Conservation (phyloP, 1,140 invertebrate species). For the Polyergus mexicanus region DNA sequence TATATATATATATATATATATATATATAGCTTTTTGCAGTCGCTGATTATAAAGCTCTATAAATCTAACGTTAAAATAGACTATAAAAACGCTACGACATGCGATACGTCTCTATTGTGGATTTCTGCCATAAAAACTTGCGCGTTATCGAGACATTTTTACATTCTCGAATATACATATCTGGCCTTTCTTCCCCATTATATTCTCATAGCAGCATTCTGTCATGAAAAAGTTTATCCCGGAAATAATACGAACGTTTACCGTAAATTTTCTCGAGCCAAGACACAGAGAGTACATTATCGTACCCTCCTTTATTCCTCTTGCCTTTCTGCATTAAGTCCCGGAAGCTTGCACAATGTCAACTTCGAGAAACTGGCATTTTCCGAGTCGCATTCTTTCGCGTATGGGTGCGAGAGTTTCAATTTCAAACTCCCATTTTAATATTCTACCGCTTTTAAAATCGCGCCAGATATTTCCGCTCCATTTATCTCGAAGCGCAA, state of each 20-base stretch:
- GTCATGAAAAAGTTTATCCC: slow-evolving; percentile 47
- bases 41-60: not conserved
- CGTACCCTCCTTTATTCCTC: not conserved
- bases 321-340: slow-evolving; percentile 30
- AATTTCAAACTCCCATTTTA: not conserved
- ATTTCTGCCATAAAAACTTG: slow-evolving; percentile 37
- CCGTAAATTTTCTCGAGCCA: slow-evolving; percentile 51
- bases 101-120: not conserved
- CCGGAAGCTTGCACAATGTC: slow-evolving; percentile 39
- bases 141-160: slow-evolving; percentile 17
- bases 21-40: not conserved
- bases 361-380: slow-evolving; percentile 25
- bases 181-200: not conserved
- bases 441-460: not conserved
- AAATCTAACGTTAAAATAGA: not conserved
- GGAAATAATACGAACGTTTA: slow-evolving; percentile 52
- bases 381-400: slow-evolving; percentile 38
- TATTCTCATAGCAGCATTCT: not conserved
- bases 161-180: not conserved
- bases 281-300: slow-evolving; percentile 44
- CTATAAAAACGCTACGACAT: slow-evolving; percentile 2
- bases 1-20: too few relatives aligned
- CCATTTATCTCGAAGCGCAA: not conserved
- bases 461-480: slow-evolving; percentile 13
- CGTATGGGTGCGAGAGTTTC: not conserved